A percentile compares a stretch with the other conserved stretches of the same genome.
phyloP scores from a whole-genome alignment of 2,797 vertebrate species.

The Coreius guichenoti region DNA sequence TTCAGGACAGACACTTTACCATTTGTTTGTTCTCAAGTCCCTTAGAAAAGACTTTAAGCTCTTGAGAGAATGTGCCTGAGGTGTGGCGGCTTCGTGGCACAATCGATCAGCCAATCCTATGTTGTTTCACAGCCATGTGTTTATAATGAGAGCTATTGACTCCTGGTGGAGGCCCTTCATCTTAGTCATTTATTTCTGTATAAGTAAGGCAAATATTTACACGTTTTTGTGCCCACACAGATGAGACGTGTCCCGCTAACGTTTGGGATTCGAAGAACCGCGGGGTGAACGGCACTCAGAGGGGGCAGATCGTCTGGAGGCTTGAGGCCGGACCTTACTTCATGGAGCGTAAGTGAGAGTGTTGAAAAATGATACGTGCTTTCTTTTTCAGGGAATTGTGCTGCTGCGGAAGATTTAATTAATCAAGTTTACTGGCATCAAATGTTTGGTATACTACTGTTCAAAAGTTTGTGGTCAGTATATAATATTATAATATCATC shows the following conservation, averaged over 20 bases:
- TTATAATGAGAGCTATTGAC: constrained; percentile 1
- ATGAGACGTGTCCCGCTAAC: constrained; percentile 94
- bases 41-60: constrained; percentile 8
- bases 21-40: not conserved
- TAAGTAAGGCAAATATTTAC: constrained; percentile 10
- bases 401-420: not conserved
- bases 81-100: not conserved
- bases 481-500: not conserved
- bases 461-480: not conserved
- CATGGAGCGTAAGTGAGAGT: constrained; percentile 90
- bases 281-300: constrained; percentile 94
- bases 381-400: not conserved
- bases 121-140: not conserved
- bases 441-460: not conserved
- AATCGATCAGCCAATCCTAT: not conserved
- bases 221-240: constrained; percentile 69
- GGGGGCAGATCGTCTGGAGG: constrained; percentile 94
- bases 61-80: not conserved
- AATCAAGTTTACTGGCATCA: not conserved
- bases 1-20: not conserved
- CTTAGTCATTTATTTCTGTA: not conserved
- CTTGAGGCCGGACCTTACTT: constrained; percentile 95
- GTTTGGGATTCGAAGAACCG: constrained; percentile 99
- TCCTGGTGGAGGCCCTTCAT: not conserved
- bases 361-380: not conserved